Evolutionary conservation across 2,888 invertebrate species (phyloP).

Genomic region (Rhodophaea formosa): DNA sequence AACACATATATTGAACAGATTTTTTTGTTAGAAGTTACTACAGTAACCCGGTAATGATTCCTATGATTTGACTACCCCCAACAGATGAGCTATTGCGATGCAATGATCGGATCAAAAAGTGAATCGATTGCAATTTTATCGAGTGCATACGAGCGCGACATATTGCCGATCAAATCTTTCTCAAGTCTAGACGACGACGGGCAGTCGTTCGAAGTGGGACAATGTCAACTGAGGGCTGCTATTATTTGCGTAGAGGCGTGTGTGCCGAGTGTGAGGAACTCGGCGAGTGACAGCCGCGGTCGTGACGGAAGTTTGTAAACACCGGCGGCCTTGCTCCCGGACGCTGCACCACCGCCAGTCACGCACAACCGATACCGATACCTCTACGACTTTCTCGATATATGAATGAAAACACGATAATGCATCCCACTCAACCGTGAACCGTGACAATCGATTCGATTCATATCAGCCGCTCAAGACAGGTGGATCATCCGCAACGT

Average conservation of each 20-base stretch:
- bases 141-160: constrained; percentile 52
- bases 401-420: constrained; percentile 63
- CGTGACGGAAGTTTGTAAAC: constrained; percentile 79
- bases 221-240: constrained; percentile 76
- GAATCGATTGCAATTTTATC: constrained; percentile 33
- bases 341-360: constrained; percentile 50
- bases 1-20: not conserved
- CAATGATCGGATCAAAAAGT: not conserved
- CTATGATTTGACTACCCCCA: not conserved
- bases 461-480: constrained; percentile 43
- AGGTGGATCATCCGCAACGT: constrained; percentile 44
- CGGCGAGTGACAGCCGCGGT: constrained; percentile 28
- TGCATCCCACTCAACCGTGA: constrained; percentile 38
- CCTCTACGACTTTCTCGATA: constrained; percentile 53
- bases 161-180: constrained; percentile 64
- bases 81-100: not conserved
- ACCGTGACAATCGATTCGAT: constrained; percentile 57
- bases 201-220: constrained; percentile 62
- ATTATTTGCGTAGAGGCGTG: constrained; percentile 79
- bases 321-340: constrained; percentile 73
- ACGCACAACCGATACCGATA: constrained; percentile 59
- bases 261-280: constrained; percentile 67
- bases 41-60: not conserved
- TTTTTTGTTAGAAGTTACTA: not conserved
- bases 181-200: constrained; percentile 70